Conservation (phyloP, 2,888 invertebrate species). For the Spicauda simplicius region DNA sequence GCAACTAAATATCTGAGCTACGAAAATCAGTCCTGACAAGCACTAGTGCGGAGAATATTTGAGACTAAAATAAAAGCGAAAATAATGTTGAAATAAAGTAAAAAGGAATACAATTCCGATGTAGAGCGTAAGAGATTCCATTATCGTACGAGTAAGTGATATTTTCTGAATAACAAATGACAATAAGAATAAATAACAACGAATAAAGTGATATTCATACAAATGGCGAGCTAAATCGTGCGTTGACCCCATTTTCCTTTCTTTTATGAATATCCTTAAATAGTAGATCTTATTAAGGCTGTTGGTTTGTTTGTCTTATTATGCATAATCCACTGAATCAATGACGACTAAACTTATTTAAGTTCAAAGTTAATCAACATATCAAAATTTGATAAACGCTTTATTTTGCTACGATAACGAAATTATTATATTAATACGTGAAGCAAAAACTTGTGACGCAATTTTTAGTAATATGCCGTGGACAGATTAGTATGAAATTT, state of each 20-base stretch:
- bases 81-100: constrained; percentile 6
- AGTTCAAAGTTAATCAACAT: too few species aligned
- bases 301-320: too few species aligned
- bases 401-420: too few species aligned
- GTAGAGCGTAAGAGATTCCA: constrained; percentile 26
- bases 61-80: constrained; percentile 10
- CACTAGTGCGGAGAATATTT: neutral
- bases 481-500: too few species aligned
- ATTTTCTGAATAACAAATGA: constrained; percentile 31
- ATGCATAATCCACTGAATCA: too few species aligned
- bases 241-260: constrained; percentile 14
- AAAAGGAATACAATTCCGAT: constrained; percentile 15
- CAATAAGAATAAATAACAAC: constrained; percentile 18
- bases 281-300: neutral
- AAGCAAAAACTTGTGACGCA: too few species aligned
- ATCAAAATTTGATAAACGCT: too few species aligned
- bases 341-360: too few species aligned
- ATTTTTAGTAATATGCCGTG: too few species aligned
- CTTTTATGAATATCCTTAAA: neutral
- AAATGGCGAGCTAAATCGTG: constrained; percentile 12
- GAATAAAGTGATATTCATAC: constrained; percentile 25
- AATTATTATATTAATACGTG: too few species aligned
- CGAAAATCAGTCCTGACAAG: constrained; percentile 7
- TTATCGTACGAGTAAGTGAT: constrained; percentile 26
- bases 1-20: neutral